phyloP scores from a whole-genome alignment of 2,113 vertebrate species.

The Rostratula benghalensis region DNA sequence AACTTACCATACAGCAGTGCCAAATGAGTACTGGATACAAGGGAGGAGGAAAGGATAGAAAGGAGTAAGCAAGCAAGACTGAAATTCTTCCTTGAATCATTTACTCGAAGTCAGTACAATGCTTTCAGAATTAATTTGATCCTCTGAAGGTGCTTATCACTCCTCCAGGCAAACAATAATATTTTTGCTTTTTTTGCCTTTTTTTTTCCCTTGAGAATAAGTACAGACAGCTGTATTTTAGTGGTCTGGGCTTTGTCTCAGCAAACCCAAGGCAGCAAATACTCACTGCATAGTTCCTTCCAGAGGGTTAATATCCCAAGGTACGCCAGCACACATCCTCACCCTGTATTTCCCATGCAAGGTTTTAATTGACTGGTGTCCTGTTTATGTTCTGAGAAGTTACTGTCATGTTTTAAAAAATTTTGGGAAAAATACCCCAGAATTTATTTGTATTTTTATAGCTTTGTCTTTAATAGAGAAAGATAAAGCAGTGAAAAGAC shows the following conservation, averaged over 20 bases:
- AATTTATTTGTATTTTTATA: background rate
- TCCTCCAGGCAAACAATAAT: background rate
- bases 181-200: background rate
- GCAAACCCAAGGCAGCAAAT: background rate
- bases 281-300: background rate
- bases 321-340: background rate
- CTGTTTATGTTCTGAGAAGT: background rate
- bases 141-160: background rate
- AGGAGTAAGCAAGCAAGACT: background rate
- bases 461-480: background rate
- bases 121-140: background rate
- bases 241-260: background rate
- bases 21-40: background rate
- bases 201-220: background rate
- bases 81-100: background rate
- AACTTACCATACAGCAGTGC: background rate
- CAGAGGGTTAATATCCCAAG: background rate
- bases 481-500: background rate
- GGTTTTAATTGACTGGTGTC: background rate
- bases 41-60: background rate
- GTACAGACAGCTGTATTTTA: background rate
- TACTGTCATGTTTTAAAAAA: background rate
- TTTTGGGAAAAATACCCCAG: fast-evolving
- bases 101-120: background rate
- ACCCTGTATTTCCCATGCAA: background rate